Base-by-base conservation (phyloP, 2,797 vertebrate species). In the Mustela erminea region DNA sequence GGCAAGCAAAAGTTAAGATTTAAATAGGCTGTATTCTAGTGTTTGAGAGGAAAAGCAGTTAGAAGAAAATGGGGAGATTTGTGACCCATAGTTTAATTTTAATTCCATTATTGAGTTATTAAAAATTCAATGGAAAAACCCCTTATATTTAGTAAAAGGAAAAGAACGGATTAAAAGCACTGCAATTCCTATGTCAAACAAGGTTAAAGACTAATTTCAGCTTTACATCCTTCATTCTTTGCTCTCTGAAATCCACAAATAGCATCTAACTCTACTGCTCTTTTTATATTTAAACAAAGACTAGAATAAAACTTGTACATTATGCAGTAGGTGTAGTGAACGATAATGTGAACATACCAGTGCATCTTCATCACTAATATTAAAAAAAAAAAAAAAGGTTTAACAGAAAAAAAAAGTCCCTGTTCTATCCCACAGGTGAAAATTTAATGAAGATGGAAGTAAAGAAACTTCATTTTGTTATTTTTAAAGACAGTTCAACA, bases 1-100 rank as follows among this genome's bases (percentile, higher is more conserved):
- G 98, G 98, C 98, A 98, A 98, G 98, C 98, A 97, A 98, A 98
- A 98, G 98, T 98, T 98, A 98, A 83, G 93, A 98, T 98, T 98
- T 98, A 98, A 99, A 99, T 98, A 99, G 98, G 96, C 96, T 98
- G 86, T 96, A 97, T 98, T 98, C 96, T 98, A 98, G 95, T 95
- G 94, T 97, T 97, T 97, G 98, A 97, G 98, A 98, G 96, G 56
- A 98, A 97, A 98, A 97, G 96, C 93, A 94, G 98, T 98, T 95
- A 97, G 97, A 90, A 98, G 75, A 97, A 98, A 98, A 98, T 78
- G 92, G 60, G 95, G 96, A 96, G 32, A 96, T 97, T 96, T 98
- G 91, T 97, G 98, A 98, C 81, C 78, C 52, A 96, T 1, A 60
- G 75, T 96, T 98, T 97, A 97, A 98, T 98, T 98, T 97, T 98